These are phyloP conservation scores for Matsumurasca onukii DNA, from an alignment of 1,140 invertebrate species.

Conservation along the genomic window DNA sequence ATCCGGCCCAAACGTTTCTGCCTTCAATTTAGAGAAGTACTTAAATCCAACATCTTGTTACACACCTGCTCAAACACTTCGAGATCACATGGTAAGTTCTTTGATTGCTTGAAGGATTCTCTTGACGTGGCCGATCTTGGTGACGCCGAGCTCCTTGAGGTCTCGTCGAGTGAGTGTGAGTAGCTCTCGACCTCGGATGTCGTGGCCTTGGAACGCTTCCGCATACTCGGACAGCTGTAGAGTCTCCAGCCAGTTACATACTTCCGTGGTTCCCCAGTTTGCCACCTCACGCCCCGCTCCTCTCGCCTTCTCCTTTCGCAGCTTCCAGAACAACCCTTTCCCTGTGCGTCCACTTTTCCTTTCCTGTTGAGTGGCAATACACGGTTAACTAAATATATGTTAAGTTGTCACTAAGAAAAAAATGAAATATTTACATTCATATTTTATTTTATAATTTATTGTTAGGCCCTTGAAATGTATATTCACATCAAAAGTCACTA, in stretches of 20 bases:
- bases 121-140: slow-evolving; percentile 93
- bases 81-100: slow-evolving; percentile 61
- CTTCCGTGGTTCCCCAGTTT: slow-evolving; percentile 53
- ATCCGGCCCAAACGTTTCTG: no score
- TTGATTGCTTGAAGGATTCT: slow-evolving; percentile 90
- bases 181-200: slow-evolving; percentile 89
- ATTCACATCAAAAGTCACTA: no score
- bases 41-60: no score
- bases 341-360: slow-evolving; percentile 50
- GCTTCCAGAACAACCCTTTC: slow-evolving; percentile 60
- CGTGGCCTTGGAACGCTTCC: slow-evolving; percentile 82
- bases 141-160: slow-evolving; percentile 86
- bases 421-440: slow-evolving; percentile 20
- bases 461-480: no score
- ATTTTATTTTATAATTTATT: not conserved
- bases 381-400: no score
- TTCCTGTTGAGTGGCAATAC: slow-evolving; percentile 53
- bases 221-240: slow-evolving; percentile 86
- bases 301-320: slow-evolving; percentile 48
- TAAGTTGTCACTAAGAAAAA: no score
- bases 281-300: slow-evolving; percentile 40
- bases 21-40: no score
- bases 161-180: slow-evolving; percentile 81
- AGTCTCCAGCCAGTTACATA: slow-evolving; percentile 77
- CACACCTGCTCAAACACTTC: slow-evolving; percentile 39